Evolutionary conservation across 1,140 invertebrate genomes (phyloP).

Genomic region (Saccostrea cuccullata): DNA sequence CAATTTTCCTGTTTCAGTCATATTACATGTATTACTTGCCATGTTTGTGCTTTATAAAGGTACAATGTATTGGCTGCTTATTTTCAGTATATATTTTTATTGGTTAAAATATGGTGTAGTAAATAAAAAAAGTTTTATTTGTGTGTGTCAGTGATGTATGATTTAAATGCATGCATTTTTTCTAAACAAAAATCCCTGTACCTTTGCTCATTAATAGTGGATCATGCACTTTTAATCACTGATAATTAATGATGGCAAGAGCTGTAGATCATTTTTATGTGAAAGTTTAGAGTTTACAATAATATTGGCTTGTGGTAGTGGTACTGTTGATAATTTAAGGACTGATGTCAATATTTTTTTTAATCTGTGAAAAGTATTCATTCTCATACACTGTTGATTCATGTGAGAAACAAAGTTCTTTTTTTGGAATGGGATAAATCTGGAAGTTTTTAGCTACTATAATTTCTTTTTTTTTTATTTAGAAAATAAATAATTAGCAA

Average conservation of each 20-base stretch:
- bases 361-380: not conserved
- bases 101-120: no score
- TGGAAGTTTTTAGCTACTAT: no score
- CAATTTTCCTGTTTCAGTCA: not conserved
- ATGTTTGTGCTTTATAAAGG: not conserved
- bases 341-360: not conserved
- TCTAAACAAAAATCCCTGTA: not conserved
- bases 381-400: no score
- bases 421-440: no score
- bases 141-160: not conserved
- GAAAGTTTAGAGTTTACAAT: not conserved
- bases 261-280: not conserved
- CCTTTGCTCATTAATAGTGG: not conserved
- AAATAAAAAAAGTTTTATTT: not conserved
- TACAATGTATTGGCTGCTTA: no score
- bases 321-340: not conserved
- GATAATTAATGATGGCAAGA: not conserved
- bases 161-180: not conserved
- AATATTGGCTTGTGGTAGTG: not conserved
- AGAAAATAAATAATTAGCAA: no score
- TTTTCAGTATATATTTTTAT: no score
- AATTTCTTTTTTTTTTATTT: no score
- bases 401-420: no score
- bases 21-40: constrained; percentile 7
- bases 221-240: not conserved